A percentile compares a stretch with the other conserved stretches of the same genome.
These are phyloP conservation scores for Prionailurus viverrinus DNA, from an alignment of 2,113 vertebrate genomes.

Conservation along the genomic window DNA sequence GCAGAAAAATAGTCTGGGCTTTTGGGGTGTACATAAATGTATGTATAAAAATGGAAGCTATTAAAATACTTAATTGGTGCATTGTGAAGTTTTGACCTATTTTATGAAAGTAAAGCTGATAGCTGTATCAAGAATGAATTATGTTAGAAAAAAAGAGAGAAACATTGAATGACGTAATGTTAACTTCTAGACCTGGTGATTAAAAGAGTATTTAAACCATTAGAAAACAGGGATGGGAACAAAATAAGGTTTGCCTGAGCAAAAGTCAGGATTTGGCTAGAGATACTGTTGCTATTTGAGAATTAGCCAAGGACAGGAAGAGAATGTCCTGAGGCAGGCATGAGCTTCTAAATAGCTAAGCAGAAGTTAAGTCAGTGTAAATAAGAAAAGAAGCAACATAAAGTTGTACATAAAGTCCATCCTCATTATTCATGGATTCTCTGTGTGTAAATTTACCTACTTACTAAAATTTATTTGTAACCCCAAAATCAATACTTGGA, in stretches of 20 bases:
- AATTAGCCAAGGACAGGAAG: not conserved
- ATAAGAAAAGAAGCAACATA: not conserved
- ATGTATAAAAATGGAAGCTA: not conserved
- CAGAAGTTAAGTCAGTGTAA: not conserved
- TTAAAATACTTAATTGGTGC: not conserved
- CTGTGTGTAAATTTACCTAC: not conserved
- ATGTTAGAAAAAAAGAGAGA: not conserved
- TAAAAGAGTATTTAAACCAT: not conserved
- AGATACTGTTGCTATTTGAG: not conserved
- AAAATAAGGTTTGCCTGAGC: not conserved
- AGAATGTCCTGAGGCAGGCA: not conserved
- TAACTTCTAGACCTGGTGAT: not conserved
- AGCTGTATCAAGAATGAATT: not conserved
- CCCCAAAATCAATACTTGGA: not conserved
- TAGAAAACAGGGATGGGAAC: not conserved
- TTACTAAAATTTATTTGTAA: not conserved
- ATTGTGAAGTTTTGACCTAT: not conserved
- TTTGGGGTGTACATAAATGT: not conserved
- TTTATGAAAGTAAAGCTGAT: not conserved
- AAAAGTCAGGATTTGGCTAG: not conserved
- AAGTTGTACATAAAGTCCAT: not conserved
- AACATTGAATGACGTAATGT: not conserved
- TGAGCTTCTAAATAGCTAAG: not conserved
- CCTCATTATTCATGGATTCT: too few relatives aligned
- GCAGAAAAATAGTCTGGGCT: not conserved